A percentile compares a stretch with the other conserved stretches of the same genome.
phyloP scores from a whole-genome alignment of 53 echinoderm and acorn worm genomes.

The Arbacia lixula region DNA sequence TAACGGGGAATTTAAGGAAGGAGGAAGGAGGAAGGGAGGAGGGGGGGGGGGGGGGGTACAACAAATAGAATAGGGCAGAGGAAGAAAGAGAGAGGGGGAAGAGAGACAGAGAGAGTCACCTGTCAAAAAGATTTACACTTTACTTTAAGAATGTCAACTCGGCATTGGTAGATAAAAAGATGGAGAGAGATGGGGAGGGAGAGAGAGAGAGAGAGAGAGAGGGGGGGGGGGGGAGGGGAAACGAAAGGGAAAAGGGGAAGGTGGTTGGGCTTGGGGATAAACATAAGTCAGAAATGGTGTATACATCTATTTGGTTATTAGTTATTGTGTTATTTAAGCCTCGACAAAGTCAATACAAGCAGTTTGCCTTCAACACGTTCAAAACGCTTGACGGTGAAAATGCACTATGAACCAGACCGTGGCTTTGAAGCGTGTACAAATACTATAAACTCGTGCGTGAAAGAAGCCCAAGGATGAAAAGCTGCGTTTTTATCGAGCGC shows the following conservation, averaged over 20 bases:
- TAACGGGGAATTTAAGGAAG: not conserved
- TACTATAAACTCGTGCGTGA: too few species aligned
- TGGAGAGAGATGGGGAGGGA: not conserved
- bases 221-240: not conserved
- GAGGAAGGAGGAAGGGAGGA: too few species aligned
- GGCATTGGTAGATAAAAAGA: too few species aligned
- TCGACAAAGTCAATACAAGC: not conserved
- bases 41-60: not conserved
- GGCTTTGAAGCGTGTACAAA: conserved; percentile 1
- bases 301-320: not conserved
- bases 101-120: too few species aligned
- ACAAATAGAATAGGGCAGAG: not conserved
- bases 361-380: conserved; percentile 2
- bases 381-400: not conserved
- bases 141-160: too few species aligned
- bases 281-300: not conserved
- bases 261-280: not conserved
- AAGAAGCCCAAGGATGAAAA: too few species aligned
- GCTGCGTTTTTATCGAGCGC: too few species aligned
- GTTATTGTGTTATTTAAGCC: not conserved
- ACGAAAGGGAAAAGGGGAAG: not conserved
- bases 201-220: not conserved
- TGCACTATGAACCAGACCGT: not conserved
- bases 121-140: too few species aligned
- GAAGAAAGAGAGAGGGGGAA: not conserved